Evolutionary conservation across 2,113 vertebrate species (phyloP), one percentile per base, ranked within the genome.

Genomic region (Mustela lutreola): DNA sequence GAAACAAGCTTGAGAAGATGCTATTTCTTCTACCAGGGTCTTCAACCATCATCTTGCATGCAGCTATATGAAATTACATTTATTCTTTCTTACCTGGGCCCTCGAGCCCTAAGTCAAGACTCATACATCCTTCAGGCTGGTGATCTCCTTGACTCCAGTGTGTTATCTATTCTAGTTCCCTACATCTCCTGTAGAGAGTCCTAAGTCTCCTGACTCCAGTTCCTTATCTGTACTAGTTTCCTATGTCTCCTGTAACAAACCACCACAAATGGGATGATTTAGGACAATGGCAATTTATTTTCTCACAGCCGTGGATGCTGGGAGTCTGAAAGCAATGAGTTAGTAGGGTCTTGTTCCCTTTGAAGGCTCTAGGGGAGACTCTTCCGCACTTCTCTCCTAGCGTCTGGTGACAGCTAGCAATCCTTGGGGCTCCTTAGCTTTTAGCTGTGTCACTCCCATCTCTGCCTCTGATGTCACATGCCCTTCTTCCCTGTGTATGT

Each of bases 381-480:
- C 22, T 4, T 48, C 11, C 6, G 0, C 1, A 1, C n/a, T 10
- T 62, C 42, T 70, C 24, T 53, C 8, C 33, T 1, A 4, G 22
- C 26, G 53, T 56, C 73, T 28, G 19, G 19, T 33, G 33, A 24
- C 4, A 7, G 26, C 78, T 18, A 11, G 78, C 26, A 56, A 24
- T 63, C 24, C 62, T 53, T 31, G 15, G 16, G 6, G 7, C 21
- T 36, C 42, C n/a, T 53, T 50, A 42, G 10, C 11, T 71, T 80
- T 4, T 7, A 5, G 22, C 11, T 4, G 1, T 15, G 33, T 50
- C 7, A 31, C 4, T 81, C 10, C 2, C 11, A 0, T 67, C 56
- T 80, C 42, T 81, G 21, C 8, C 62, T 84, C n/a, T 14, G 4
- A 14, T 4, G 63, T 83, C 39, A n/a, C 0, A 1, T 16, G 7